Evolutionary conservation across 2,888 invertebrate species (phyloP).

Genomic region (Psylliodes chrysocephalus): DNA sequence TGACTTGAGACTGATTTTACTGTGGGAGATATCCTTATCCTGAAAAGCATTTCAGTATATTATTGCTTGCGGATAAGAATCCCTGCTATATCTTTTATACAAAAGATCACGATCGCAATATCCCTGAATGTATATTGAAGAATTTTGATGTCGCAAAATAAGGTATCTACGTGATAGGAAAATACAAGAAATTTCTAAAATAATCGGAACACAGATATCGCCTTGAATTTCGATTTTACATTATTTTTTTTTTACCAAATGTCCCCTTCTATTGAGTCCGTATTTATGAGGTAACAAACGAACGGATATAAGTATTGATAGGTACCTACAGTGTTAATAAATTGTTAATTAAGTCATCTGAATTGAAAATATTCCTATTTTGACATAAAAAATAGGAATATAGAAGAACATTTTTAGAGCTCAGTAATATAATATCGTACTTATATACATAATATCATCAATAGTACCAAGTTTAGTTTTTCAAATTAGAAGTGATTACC

Average conservation of each 20-base stretch:
- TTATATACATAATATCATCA: too few species aligned
- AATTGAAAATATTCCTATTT: too few species aligned
- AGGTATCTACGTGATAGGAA: conserved; percentile 59
- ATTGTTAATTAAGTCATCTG: too few species aligned
- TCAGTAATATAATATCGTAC: too few species aligned
- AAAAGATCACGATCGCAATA: conserved; percentile 60
- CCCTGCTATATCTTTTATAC: conserved; percentile 26
- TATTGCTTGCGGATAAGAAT: conserved; percentile 21
- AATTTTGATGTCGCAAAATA: conserved; percentile 60
- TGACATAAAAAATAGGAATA: too few species aligned
- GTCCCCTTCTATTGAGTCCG: too few species aligned
- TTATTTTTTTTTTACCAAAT: conserved; percentile 1
- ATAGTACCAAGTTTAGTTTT: too few species aligned
- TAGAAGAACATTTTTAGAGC: too few species aligned
- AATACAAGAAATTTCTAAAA: conserved; percentile 24
- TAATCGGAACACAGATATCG: conserved; percentile 14
- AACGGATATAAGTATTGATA: too few species aligned
- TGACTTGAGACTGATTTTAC: neutral
- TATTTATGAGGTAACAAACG: too few species aligned
- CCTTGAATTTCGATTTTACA: conserved; percentile 1
- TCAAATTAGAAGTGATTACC: too few species aligned
- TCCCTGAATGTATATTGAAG: conserved; percentile 60
- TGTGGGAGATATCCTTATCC: conserved; percentile 14
- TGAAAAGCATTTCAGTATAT: conserved; percentile 23
- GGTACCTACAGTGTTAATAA: too few species aligned